Conservation (phyloP, 2,888 invertebrate species). For the Biston betularia region DNA sequence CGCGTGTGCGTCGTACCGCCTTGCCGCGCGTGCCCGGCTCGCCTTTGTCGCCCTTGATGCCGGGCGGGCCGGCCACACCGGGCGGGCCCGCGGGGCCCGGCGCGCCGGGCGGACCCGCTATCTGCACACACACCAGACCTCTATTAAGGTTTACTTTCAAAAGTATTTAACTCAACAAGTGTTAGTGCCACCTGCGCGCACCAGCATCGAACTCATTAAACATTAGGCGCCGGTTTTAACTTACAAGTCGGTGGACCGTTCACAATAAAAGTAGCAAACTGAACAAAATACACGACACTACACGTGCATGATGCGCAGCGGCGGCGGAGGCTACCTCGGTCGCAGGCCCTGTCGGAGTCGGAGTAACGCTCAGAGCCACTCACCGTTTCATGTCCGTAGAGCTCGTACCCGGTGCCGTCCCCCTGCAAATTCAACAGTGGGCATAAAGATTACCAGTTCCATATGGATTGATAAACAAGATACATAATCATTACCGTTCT, state of each 20-base stretch:
- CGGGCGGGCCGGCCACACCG: constrained; percentile 93
- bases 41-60: constrained; percentile 94
- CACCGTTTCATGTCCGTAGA: constrained; percentile 90
- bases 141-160: too few relatives aligned
- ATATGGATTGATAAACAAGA: too few relatives aligned
- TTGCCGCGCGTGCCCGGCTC: constrained; percentile 94
- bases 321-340: too few relatives aligned
- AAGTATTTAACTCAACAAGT: too few relatives aligned
- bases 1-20: constrained; percentile 84
- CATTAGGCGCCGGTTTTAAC: too few relatives aligned
- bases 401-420: constrained; percentile 91
- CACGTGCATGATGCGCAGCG: too few relatives aligned
- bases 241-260: too few relatives aligned
- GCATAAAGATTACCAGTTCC: constrained; percentile 80
- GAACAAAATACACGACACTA: too few relatives aligned
- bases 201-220: too few relatives aligned
- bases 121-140: constrained; percentile 60
- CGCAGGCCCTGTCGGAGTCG: too few relatives aligned
- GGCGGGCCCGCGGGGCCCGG: constrained; percentile 91
- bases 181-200: too few relatives aligned
- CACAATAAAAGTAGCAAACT: too few relatives aligned
- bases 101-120: constrained; percentile 90
- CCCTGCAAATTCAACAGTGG: constrained; percentile 90
- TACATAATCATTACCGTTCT: not conserved
- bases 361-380: constrained; percentile 76